Evolutionary conservation across 2,113 vertebrate species (phyloP).

Genomic region (Pterocles orientalis): DNA sequence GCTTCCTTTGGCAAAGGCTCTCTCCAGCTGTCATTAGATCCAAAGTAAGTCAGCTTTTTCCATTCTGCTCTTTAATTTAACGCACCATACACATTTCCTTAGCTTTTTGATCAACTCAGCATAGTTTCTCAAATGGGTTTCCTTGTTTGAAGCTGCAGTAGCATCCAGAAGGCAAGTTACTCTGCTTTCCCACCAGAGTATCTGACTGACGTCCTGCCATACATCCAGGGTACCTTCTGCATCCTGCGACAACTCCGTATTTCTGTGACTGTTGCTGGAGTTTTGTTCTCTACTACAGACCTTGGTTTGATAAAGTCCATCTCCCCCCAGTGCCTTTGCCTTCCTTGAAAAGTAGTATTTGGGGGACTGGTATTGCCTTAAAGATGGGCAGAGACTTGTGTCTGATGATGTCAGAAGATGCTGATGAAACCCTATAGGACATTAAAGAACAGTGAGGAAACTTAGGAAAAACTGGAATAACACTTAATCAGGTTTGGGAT

Average conservation of each 20-base stretch:
- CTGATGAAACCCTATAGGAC: neutral
- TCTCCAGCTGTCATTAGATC: neutral
- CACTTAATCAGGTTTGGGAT: neutral
- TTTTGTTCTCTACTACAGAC: neutral
- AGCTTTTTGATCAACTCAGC: neutral
- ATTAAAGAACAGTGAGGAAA: neutral
- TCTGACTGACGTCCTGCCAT: neutral
- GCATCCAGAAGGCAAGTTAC: neutral
- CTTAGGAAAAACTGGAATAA: neutral
- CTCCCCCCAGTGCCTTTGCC: neutral
- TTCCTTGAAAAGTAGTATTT: neutral
- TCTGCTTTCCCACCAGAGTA: neutral
- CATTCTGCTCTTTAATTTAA: constrained; percentile 2
- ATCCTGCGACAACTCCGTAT: neutral
- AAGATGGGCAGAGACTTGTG: neutral
- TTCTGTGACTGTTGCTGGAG: neutral
- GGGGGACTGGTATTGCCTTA: neutral
- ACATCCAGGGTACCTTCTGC: neutral
- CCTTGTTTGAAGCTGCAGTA: neutral
- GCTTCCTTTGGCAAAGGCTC: constrained; percentile 31
- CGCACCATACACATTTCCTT: neutral
- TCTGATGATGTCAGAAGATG: neutral
- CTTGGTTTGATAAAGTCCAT: neutral
- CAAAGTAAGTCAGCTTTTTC: neutral
- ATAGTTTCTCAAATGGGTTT: neutral